Conservation (phyloP, 2,888 invertebrate genomes). For the Acrobasis consociella region DNA sequence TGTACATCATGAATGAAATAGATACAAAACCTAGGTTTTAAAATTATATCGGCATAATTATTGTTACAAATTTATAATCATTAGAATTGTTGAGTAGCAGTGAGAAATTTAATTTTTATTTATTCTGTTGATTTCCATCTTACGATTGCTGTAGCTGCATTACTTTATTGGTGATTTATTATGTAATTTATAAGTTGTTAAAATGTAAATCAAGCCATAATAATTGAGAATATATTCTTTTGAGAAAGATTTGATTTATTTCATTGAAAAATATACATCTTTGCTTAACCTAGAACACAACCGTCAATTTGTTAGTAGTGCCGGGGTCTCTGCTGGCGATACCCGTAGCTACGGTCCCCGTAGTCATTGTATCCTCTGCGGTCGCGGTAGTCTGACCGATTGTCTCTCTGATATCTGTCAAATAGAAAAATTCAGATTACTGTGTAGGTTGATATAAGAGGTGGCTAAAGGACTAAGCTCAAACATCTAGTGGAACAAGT, state of each 20-base stretch:
- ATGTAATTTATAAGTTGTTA: slow-evolving; percentile 81
- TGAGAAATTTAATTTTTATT: slow-evolving; percentile 77
- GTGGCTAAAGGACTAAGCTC: too few relatives aligned
- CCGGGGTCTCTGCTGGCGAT: slow-evolving; percentile 40
- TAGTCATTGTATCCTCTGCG: slow-evolving; percentile 32
- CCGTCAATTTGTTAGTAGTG: slow-evolving; percentile 35
- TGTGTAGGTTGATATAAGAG: too few relatives aligned
- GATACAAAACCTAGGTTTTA: slow-evolving; percentile 58
- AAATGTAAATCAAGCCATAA: slow-evolving; percentile 83
- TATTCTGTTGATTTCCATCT: slow-evolving; percentile 73
- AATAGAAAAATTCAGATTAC: too few relatives aligned
- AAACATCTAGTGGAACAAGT: too few relatives aligned
- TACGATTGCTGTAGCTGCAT: slow-evolving; percentile 76
- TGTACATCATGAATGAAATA: slow-evolving; percentile 56
- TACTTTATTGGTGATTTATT: slow-evolving; percentile 79
- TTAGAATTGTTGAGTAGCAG: slow-evolving; percentile 79
- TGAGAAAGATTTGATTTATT: slow-evolving; percentile 60
- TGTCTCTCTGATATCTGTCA: slow-evolving; percentile 8
- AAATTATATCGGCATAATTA: slow-evolving; percentile 75
- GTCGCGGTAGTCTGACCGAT: slow-evolving; percentile 34
- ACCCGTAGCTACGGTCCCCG: slow-evolving; percentile 37
- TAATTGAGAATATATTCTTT: slow-evolving; percentile 83
- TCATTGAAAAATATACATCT: slow-evolving; percentile 30
- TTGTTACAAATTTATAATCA: slow-evolving; percentile 78
- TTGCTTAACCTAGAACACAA: slow-evolving; percentile 25